These are phyloP conservation scores for Tragopan temminckii DNA, from an alignment of 2,797 vertebrate genomes.

Conservation along the genomic window DNA sequence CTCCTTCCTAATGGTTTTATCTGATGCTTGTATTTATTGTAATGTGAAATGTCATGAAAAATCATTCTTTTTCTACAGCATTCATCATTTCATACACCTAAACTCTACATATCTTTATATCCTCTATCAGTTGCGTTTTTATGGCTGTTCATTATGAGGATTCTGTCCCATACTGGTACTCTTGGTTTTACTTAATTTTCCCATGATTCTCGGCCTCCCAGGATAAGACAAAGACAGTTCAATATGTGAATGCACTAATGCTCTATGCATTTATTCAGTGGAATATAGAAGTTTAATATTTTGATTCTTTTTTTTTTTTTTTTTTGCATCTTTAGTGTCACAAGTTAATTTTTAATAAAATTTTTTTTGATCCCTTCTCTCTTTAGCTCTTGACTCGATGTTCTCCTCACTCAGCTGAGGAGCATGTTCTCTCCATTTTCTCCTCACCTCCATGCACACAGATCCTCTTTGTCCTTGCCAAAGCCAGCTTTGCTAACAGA, in stretches of 20 bases:
- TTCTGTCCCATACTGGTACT: not conserved
- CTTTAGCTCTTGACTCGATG: not conserved
- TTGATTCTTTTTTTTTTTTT: not conserved
- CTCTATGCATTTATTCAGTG: not conserved
- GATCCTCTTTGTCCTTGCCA: not conserved
- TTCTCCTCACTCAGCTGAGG: not conserved
- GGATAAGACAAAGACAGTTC: not conserved
- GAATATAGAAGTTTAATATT: not conserved
- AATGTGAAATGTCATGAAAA: not conserved
- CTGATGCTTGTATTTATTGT: not conserved
- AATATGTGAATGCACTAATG: not conserved
- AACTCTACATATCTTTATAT: not conserved
- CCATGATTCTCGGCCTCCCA: not conserved
- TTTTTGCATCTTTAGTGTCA: not conserved
- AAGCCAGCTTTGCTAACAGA: not conserved
- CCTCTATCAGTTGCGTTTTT: not conserved
- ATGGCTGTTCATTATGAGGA: not conserved
- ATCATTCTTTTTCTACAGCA: not conserved
- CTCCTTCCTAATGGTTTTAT: not conserved
- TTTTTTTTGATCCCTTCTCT: not conserved
- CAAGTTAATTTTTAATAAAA: not conserved
- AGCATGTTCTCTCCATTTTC: not conserved
- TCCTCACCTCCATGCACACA: not conserved
- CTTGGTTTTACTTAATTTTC: not conserved
- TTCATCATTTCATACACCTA: accelerated